phyloP scores from a whole-genome alignment of 1,140 invertebrate genomes.

The Cardiocondyla obscurior region DNA sequence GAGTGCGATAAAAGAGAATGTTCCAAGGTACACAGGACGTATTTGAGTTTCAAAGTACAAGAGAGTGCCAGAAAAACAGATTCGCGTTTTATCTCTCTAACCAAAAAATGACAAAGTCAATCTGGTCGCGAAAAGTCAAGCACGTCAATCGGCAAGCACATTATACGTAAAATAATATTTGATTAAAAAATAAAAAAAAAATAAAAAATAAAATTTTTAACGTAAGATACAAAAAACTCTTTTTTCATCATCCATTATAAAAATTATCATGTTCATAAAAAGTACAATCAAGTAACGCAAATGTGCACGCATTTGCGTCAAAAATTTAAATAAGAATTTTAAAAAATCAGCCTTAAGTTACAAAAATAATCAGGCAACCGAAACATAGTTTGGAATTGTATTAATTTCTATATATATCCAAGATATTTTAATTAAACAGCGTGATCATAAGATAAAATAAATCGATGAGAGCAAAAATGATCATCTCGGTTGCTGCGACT shows the following conservation, averaged over 20 bases:
- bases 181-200: neutral
- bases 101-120: neutral
- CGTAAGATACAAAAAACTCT: neutral
- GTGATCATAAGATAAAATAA: neutral
- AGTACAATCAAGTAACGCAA: no score
- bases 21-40: neutral
- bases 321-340: no score
- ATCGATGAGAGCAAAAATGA: neutral
- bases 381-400: no score
- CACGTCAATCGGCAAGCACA: no score
- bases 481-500: neutral
- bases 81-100: neutral
- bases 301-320: neutral
- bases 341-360: no score
- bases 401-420: no score
- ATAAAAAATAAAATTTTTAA: neutral
- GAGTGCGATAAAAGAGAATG: neutral
- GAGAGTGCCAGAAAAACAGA: neutral
- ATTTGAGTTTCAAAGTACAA: neutral
- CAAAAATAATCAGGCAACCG: no score
- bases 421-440: neutral
- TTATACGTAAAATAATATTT: conserved; percentile 5
- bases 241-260: no score
- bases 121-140: neutral
- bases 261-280: no score